These are phyloP conservation scores for Panthera tigris DNA, from an alignment of 2,113 vertebrate species.

Conservation along the genomic window DNA sequence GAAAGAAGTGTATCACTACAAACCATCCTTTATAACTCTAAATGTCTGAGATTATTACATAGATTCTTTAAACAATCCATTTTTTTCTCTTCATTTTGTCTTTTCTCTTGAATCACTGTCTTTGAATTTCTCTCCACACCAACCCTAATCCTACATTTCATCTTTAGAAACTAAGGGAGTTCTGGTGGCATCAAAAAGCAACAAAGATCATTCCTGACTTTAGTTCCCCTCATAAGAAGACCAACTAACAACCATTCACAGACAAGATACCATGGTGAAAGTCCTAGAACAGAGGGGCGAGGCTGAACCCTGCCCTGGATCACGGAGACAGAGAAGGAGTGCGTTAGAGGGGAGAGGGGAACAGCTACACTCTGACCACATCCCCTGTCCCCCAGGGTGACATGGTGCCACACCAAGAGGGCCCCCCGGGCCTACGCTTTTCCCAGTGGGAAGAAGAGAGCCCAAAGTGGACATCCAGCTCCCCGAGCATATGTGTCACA, in stretches of 20 bases:
- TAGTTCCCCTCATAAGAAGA: background rate
- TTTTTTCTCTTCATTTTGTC: background rate
- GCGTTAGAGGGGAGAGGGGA: background rate
- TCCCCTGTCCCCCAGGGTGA: background rate
- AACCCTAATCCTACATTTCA: background rate
- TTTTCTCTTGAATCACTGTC: background rate
- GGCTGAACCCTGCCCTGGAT: background rate
- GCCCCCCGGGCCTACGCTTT: background rate
- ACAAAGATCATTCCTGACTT: background rate
- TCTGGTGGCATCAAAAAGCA: background rate
- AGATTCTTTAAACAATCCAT: background rate
- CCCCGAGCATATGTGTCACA: background rate
- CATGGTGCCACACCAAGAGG: background rate
- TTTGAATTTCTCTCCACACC: background rate
- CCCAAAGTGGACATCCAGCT: background rate
- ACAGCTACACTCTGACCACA: background rate
- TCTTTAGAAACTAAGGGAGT: background rate
- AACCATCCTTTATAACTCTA: background rate
- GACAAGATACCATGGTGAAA: background rate
- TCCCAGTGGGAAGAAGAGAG: background rate
- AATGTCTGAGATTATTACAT: background rate
- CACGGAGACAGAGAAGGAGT: background rate
- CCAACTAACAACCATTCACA: background rate
- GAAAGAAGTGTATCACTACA: background rate
- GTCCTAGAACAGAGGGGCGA: background rate